Base-by-base conservation (phyloP, 2,113 vertebrate species). In the Bubo blakistoni region DNA sequence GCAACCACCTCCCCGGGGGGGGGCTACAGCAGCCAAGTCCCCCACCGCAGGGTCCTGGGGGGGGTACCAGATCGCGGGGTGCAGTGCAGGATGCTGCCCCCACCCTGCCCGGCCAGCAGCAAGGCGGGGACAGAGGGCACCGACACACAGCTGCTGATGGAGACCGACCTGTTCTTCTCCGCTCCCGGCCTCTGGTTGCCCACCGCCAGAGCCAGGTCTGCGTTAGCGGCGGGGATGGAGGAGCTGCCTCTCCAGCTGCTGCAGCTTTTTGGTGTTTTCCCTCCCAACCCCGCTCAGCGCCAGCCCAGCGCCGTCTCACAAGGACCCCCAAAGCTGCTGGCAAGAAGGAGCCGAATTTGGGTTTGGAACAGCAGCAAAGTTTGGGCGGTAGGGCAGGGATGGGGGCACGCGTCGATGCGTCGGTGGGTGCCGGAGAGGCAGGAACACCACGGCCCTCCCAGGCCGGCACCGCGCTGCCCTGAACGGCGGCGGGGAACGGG, bases 361-460 rank as follows among this genome's bases (percentile, higher is more conserved):
- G 44, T 21, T 21, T 1, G 49, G 44, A 52, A 40, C 11, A 24
- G 76, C 7, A 10, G 54, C 80, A 77, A 88, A 76, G 10, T 90
- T 69, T 25, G 11, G 32, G 42, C 1, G 0, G 22, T 0, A 1
- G 73, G 59, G 49, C 8, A 26, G 51, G 61, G 54, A 26, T 3
- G 47, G 54, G 65, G 2, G 19, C 21, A 18, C 1, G 0, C 3
- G 0, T 49, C 55, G 40, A 27, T 8, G 9, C 8, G 4, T 7
- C 70, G 20, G 2, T 0, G 67, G 1, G 29, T 8, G 55, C 73
- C 4, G 0, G 65, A 22, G 16, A 6, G 49, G 30, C 59, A 15
- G 78, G 51, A 30, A 81, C 0, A 29, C 1, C 17, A 4, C 30
- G 3, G 8, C n/a, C 47, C 38, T 32, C 9, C 69, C 59, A 14